These are phyloP conservation scores for Nematolebias whitei DNA, from an alignment of 2,113 vertebrate species.

Conservation along the genomic window DNA sequence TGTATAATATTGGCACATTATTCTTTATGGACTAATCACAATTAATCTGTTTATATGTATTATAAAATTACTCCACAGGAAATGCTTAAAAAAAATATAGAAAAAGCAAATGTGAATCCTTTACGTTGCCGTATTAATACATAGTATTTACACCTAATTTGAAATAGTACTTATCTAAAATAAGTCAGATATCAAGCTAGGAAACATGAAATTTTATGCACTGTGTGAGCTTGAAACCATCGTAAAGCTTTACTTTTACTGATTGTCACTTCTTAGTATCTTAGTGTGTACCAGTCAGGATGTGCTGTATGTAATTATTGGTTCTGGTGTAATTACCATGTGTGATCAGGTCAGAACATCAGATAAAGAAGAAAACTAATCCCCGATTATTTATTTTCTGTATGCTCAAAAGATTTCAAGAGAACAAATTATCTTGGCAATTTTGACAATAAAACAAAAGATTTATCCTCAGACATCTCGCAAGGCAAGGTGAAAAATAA, in stretches of 20 bases:
- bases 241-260: not conserved
- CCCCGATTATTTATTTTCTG: slow-evolving; percentile 28
- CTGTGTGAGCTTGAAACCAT: not conserved
- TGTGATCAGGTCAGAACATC: slow-evolving; percentile 22
- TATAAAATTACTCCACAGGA: too few species aligned
- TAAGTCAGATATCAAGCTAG: not conserved
- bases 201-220: not conserved
- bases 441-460: too few species aligned
- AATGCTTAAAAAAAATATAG: too few species aligned
- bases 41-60: too few species aligned
- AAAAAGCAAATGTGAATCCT: not conserved
- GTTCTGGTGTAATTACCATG: slow-evolving; percentile 11
- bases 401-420: too few species aligned
- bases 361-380: slow-evolving; percentile 17
- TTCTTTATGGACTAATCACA: too few species aligned
- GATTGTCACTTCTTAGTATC: slow-evolving; percentile 3
- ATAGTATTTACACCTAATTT: not conserved
- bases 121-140: not conserved
- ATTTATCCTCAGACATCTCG: too few species aligned
- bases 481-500: too few species aligned
- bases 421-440: too few species aligned
- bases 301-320: slow-evolving; percentile 19
- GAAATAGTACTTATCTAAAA: not conserved
- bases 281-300: slow-evolving; percentile 5
- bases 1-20: too few species aligned